Base-by-base conservation (phyloP, 1,140 invertebrate species). In the silkworm (Bombyx mori) region DNA sequence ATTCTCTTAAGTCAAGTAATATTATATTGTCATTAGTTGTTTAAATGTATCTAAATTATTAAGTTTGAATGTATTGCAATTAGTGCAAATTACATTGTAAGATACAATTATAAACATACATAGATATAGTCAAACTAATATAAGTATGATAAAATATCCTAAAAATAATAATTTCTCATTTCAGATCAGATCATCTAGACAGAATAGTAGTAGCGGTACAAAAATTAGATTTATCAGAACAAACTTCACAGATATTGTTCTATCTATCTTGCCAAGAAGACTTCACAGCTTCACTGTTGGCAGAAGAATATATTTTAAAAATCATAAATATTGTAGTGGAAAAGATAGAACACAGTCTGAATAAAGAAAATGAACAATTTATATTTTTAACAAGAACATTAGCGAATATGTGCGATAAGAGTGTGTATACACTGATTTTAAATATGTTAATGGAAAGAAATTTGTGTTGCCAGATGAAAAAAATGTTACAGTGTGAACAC, bases 221-320 rank as follows among this genome's bases (percentile, higher is more conserved):
- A 48, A 65, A 68, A 47, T 45, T 70, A 7, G 55, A 68, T 6
- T 18, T 73, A 2, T 65, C 57, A n/a, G 35, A 58, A 8, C 65
- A 68, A 10, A 10, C 50, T 51, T 56, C 58, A 9, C 69, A 72
- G 8, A 55, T 84, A 0, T 63, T 79, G 5, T 84, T 78, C 59
- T 67, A 74, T 45, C 49, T 82, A 2, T 79, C 77, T 0, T 84
- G 81, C 57, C 76, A 79, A 42, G 42, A 56, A 0, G 53, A 77
- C 42, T 79, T 84, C 57, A 52, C 53, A 8, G 53, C 57, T 9
- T 46, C 72, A 46, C 6, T 53, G 8, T 18, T 51, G 42, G 57
- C 62, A 1, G 66, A 79, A 54, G 60, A 70, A 45, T 59, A 35
- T 75, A 3, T 6, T 75, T 12, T 44, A 54, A 18, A 77, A 69